Evolutionary conservation across 2,113 vertebrate genomes (phyloP).

Genomic region (Oryzias javanicus): DNA sequence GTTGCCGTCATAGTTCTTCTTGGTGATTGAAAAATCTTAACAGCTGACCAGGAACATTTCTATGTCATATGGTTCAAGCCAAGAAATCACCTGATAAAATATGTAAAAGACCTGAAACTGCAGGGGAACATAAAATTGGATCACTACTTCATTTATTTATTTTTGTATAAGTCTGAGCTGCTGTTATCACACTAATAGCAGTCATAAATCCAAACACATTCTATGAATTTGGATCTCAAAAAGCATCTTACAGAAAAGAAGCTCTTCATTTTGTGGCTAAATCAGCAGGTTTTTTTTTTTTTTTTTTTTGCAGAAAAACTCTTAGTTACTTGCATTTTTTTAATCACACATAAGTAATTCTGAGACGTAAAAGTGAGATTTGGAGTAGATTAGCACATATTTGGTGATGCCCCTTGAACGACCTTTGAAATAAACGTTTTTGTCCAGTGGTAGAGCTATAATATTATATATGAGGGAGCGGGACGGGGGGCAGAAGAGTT

Average conservation of each 20-base stretch:
- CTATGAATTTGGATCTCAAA: background rate
- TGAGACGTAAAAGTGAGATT: too few species aligned
- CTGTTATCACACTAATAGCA: background rate
- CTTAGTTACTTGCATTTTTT: too few species aligned
- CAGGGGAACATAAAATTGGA: background rate
- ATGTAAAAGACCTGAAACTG: background rate
- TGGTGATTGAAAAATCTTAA: too few species aligned
- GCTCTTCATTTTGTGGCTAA: background rate
- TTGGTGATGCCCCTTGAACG: too few species aligned
- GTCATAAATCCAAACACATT: background rate
- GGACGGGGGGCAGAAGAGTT: too few species aligned
- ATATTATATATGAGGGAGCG: too few species aligned
- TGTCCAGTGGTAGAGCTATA: too few species aligned
- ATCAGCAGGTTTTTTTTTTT: slow-evolving; percentile 3
- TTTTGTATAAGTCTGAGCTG: background rate
- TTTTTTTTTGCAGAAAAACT: too few species aligned
- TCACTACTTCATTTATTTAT: background rate
- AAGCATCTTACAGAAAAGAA: background rate
- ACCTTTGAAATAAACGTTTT: too few species aligned
- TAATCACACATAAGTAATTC: too few species aligned
- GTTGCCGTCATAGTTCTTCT: too few species aligned
- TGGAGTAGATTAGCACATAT: too few species aligned
- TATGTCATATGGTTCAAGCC: background rate
- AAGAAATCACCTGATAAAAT: background rate
- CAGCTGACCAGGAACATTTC: slow-evolving; percentile 2